Evolutionary conservation across 2,888 invertebrate genomes (phyloP).

Genomic region (Busseola fusca): DNA sequence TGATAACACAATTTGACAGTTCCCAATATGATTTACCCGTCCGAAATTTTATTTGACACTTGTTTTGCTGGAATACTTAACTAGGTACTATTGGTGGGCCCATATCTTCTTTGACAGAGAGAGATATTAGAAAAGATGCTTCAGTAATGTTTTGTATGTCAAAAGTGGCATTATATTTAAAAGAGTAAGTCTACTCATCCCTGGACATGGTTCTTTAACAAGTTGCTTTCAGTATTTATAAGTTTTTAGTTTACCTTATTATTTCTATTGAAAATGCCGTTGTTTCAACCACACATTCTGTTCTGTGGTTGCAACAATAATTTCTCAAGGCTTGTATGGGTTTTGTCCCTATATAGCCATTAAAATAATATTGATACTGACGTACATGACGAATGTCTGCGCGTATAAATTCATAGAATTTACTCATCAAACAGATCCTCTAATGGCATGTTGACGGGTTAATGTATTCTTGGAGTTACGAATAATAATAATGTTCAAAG

Average conservation of each 20-base stretch:
- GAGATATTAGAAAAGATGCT: too few relatives aligned
- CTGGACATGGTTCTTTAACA: not conserved
- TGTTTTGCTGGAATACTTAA: too few relatives aligned
- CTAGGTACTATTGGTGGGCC: too few relatives aligned
- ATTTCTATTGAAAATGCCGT: slow-evolving; percentile 3
- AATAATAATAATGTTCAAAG: slow-evolving; percentile 15
- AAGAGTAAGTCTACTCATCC: too few relatives aligned
- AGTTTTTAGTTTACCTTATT: slow-evolving; percentile 16
- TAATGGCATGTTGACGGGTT: slow-evolving; percentile 28
- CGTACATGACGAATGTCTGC: not conserved
- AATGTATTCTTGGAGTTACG: slow-evolving; percentile 31
- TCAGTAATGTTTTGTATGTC: too few relatives aligned
- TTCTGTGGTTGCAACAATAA: slow-evolving; percentile 2
- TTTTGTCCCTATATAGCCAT: not conserved
- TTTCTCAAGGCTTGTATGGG: slow-evolving; percentile 19
- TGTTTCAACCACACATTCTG: slow-evolving; percentile 1
- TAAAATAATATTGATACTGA: not conserved
- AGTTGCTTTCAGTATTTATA: not conserved
- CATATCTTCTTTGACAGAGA: too few relatives aligned
- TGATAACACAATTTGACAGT: too few relatives aligned
- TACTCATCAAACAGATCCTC: slow-evolving; percentile 39
- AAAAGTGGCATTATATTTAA: too few relatives aligned
- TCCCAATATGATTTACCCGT: too few relatives aligned
- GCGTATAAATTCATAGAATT: slow-evolving; percentile 30
- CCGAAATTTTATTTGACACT: too few relatives aligned